These are phyloP conservation scores for Urocyon cinereoargenteus DNA, from an alignment of 2,797 vertebrate species.

Conservation along the genomic window DNA sequence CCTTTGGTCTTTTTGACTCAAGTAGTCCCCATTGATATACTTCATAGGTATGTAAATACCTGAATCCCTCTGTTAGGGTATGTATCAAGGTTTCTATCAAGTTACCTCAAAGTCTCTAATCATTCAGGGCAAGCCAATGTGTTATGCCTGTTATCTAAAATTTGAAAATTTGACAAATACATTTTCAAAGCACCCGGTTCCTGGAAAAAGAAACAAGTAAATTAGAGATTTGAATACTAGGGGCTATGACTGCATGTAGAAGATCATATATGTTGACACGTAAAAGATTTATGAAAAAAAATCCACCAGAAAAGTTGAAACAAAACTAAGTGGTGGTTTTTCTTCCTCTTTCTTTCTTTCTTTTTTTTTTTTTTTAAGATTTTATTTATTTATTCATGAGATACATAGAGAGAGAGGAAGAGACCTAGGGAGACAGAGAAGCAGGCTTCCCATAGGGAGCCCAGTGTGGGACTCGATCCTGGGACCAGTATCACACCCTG, in stretches of 20 bases:
- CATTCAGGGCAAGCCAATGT: neutral
- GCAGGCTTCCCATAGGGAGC: too few species aligned
- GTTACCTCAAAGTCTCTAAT: neutral
- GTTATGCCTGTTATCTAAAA: neutral
- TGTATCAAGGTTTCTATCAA: neutral
- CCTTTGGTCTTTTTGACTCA: neutral
- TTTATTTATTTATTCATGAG: too few species aligned
- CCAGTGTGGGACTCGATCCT: too few species aligned
- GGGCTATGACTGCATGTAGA: neutral
- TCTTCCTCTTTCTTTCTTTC: neutral
- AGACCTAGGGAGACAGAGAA: too few species aligned
- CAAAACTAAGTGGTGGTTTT: neutral
- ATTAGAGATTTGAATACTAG: neutral
- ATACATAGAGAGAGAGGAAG: too few species aligned
- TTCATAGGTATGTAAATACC: neutral
- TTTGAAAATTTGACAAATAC: slow-evolving; percentile 32
- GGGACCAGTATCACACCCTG: too few species aligned
- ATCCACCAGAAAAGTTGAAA: slow-evolving; percentile 48
- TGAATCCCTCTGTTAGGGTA: neutral
- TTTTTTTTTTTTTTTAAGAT: too few species aligned
- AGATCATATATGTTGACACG: neutral
- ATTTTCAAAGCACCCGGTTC: neutral
- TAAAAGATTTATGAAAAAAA: neutral
- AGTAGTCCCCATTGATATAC: neutral
- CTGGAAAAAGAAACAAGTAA: neutral